These are phyloP conservation scores for Myocastor coypus DNA, from an alignment of 2,113 vertebrate genomes.

Conservation along the genomic window DNA sequence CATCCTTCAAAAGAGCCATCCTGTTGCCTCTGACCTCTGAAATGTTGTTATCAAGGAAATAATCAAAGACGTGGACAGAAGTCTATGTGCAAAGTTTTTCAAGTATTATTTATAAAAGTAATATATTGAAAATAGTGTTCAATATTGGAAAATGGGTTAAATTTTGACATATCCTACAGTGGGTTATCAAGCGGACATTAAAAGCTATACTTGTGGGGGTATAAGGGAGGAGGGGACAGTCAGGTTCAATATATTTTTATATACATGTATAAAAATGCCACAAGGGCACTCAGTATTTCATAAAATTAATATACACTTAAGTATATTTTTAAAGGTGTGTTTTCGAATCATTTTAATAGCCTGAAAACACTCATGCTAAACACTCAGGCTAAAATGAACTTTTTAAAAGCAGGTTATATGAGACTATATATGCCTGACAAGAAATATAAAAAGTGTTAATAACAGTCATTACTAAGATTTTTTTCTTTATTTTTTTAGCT, in stretches of 20 bases:
- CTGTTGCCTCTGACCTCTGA: neutral
- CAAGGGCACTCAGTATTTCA: neutral
- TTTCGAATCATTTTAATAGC: slow-evolving; percentile 35
- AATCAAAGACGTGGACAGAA: neutral
- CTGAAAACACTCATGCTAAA: too few relatives aligned
- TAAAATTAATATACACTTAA: neutral
- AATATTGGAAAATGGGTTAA: neutral
- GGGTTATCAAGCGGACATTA: neutral
- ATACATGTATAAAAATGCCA: neutral
- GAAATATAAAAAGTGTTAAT: neutral
- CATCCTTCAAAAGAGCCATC: neutral
- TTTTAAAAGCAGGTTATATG: neutral
- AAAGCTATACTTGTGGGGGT: neutral
- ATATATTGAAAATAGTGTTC: slow-evolving; percentile 1
- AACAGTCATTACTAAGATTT: neutral
- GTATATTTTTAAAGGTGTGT: neutral
- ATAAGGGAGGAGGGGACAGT: neutral
- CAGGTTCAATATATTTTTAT: neutral
- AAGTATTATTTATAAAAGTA: slow-evolving; percentile 7
- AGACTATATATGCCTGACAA: neutral
- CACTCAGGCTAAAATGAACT: neutral
- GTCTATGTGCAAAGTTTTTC: neutral
- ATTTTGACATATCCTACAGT: neutral
- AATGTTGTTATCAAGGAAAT: neutral
- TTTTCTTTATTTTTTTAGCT: slow-evolving; percentile 50